Evolutionary conservation across 2,113 vertebrate species (phyloP).

Genomic region (Limnothrissa miodon): DNA sequence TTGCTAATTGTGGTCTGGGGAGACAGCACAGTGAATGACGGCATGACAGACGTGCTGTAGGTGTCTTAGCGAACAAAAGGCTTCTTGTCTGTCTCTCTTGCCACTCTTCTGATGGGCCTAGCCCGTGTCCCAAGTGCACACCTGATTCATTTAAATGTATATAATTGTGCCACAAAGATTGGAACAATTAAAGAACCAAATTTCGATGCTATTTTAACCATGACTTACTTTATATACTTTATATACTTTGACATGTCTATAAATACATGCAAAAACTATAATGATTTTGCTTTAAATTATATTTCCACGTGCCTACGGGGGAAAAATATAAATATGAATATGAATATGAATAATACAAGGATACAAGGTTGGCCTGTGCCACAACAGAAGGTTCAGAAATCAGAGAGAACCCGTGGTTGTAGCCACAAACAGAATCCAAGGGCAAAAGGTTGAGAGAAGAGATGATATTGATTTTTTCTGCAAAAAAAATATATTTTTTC

Average conservation of each 20-base stretch:
- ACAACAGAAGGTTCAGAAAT: not conserved
- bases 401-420: not conserved
- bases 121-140: not conserved
- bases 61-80: constrained; percentile 16
- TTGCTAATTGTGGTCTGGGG: constrained; percentile 35
- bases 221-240: not conserved
- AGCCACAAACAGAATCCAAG: constrained; percentile 40
- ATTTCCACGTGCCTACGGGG: not conserved
- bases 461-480: constrained; percentile 38
- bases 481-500: constrained; percentile 4
- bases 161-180: not conserved
- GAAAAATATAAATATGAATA: no score
- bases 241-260: not conserved
- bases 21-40: not conserved
- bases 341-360: no score
- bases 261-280: not conserved
- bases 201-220: not conserved
- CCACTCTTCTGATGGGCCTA: not conserved
- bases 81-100: not conserved
- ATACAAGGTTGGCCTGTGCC: not conserved
- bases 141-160: not conserved
- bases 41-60: not conserved
- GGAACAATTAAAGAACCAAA: not conserved
- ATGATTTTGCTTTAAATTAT: not conserved
- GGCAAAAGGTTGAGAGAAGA: constrained; percentile 36